Evolutionary conservation across 2,797 vertebrate genomes (phyloP), one percentile per base, ranked within the genome.

Genomic region (Anguilla obscura): DNA sequence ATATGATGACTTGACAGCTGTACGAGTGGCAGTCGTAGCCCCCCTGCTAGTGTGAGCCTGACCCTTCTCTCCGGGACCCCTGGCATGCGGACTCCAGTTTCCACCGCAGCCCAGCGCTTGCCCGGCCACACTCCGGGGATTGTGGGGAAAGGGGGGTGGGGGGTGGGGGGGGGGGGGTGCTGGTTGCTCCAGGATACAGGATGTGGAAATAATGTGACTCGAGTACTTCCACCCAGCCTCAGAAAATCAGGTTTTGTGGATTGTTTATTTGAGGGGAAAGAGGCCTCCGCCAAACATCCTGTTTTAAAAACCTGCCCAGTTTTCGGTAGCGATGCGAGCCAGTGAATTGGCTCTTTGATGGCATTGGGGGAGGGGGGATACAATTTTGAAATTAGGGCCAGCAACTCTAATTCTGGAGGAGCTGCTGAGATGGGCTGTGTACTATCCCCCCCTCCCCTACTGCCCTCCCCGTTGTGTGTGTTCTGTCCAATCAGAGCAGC

Each of bases 191-290:
- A 91, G 92, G 95, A 96, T 96, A 95, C 94, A 94, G 93, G 94
- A 92, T 95, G 94, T 96, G 96, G 95, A 96, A 96, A 95, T 94
- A 93, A 94, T 94, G 95, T 90, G 89, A 92, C 94, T 96, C 33
- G 87, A 94, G 95, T 93, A 93, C 95, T 96, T 96, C 96, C 96
- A 95, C 96, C 94, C 94, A 94, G 94, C 96, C 95, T 96, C 95
- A 95, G 94, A 91, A 95, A 97, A 96, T 96, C 95, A 97, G 96
- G 94, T 95, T 96, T 95, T 96, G 95, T 94, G 94, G 96, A 96
- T 97, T 98, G 97, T 98, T 98, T 98, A 97, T 97, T 96, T 97
- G 97, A 97, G 96, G 97, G 96, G 95, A 97, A 96, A 96, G 96
- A 97, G 95, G 96, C 96, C 95, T 96, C 96, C 93, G 96, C 96